Base-by-base conservation (phyloP, 2,888 invertebrate species). In the Pheosia gnoma region DNA sequence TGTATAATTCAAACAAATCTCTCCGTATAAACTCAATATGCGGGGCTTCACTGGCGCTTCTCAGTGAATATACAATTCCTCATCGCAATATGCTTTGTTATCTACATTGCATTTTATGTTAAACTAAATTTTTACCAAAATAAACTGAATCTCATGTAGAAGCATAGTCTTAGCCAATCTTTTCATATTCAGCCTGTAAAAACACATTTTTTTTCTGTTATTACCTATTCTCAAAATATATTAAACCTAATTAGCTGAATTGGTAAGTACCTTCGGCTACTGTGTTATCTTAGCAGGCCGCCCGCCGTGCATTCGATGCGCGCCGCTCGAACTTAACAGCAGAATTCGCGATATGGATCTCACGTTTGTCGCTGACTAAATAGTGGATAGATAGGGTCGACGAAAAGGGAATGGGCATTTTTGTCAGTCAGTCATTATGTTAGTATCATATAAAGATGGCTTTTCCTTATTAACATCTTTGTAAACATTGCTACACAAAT, bases 301-400 rank as follows among this genome's bases (percentile, higher is more conserved):
- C 88, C 88, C 83, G 87, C 88, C 82, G 83, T 77, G 85, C 77
- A 82, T 83, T 82, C 87, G 84, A 87, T 81, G 87, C 82, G 82
- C 85, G 83, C 82, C 78, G 82, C 78, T 78, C 76, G 76, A 83
- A 84, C 81, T 82, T 83, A 84, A 87, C 86, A 85, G 86, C 86
- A 82, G 76, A 82, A 80, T 81, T 81, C 79, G 79, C 85, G 91
- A 91, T 91, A 91, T 87, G 86, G 83, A 92, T 91, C 91, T 91
- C 92, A 91, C 91, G 91, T 90, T 90, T 88, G 85, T 89, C 79
- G 79, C 80, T 84, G 81, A 86, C 89, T 90, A 91, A 91, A 90
- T 91, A 89, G 84, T 81, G 84, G 88, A 88, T 91, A 91, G 91
- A 90, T 91, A 89, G 90, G 89, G 6, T 41, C 25, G 25, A 25